These are phyloP conservation scores for Kuschelorhynchus macadamiae DNA, from an alignment of 2,888 invertebrate species.

Conservation along the genomic window DNA sequence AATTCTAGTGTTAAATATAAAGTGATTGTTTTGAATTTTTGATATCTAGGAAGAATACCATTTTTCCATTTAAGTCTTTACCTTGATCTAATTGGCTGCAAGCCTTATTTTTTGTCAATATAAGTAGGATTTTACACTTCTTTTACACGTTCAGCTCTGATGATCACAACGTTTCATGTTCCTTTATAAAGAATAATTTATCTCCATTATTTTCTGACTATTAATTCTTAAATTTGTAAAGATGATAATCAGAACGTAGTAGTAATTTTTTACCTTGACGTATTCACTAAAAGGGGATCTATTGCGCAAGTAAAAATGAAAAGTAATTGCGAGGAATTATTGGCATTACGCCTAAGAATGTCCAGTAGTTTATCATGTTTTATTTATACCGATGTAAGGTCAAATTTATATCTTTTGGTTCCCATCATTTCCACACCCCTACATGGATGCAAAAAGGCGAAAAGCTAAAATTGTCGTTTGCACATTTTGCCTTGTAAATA, in stretches of 20 bases:
- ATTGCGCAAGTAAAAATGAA: slow-evolving; percentile 27
- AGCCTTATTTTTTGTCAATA: too few species aligned
- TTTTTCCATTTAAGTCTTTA: too few species aligned
- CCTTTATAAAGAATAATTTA: too few species aligned
- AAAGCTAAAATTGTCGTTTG: slow-evolving; percentile 35
- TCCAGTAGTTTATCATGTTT: slow-evolving; percentile 47
- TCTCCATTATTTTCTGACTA: too few species aligned
- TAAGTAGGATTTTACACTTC: too few species aligned
- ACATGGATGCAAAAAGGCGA: slow-evolving; percentile 34
- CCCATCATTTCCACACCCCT: slow-evolving; percentile 48
- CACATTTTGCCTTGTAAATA: not conserved
- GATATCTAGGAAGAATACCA: too few species aligned
- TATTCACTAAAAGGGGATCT: slow-evolving; percentile 15
- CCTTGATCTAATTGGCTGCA: too few species aligned
- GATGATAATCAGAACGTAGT: slow-evolving; percentile 26
- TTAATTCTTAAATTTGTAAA: not conserved
- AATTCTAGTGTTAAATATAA: too few species aligned
- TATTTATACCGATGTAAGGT: slow-evolving; percentile 42
- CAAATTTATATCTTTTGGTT: slow-evolving; percentile 45
- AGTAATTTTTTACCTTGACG: slow-evolving; percentile 35
- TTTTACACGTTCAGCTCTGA: too few species aligned
- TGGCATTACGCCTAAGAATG: slow-evolving; percentile 42
- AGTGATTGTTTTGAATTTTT: too few species aligned
- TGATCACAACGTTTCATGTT: too few species aligned
- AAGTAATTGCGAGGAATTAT: slow-evolving; percentile 44